Conservation (phyloP, 2,888 invertebrate genomes). For the Operophtera brumata region DNA sequence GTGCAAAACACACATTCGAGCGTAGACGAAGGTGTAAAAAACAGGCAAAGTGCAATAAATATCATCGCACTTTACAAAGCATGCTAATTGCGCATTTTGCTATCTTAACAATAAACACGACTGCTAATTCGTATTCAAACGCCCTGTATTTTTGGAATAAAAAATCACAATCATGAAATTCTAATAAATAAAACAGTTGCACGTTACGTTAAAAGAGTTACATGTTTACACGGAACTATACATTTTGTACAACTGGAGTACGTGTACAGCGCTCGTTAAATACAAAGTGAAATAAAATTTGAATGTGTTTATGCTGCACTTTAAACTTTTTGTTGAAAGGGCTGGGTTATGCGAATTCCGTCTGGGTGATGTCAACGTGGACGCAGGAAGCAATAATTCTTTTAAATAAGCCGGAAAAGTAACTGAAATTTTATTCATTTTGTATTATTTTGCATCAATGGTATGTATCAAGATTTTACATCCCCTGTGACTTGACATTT, state of each 20-base stretch:
- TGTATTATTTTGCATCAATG: no score
- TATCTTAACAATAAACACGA: conserved; percentile 51
- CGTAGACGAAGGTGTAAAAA: conserved; percentile 9
- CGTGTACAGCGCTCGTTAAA: conserved; percentile 36
- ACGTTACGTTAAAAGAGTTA: no score
- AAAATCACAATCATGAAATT: conserved; percentile 52
- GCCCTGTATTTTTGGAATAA: conserved; percentile 44
- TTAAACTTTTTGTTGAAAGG: conserved; percentile 27
- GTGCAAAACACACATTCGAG: conserved; percentile 7
- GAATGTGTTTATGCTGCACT: conserved; percentile 17
- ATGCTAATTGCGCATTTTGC: conserved; percentile 48
- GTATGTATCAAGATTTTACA: conserved; percentile 50
- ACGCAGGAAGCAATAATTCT: conserved; percentile 7
- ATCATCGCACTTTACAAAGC: conserved; percentile 31
- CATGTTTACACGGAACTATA: conserved; percentile 58
- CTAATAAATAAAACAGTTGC: conserved; percentile 40
- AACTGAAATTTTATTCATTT: neutral
- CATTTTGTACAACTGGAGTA: conserved; percentile 46
- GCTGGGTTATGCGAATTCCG: conserved; percentile 25
- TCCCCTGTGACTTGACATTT: conserved; percentile 48
- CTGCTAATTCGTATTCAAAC: conserved; percentile 43
- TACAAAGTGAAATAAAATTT: conserved; percentile 21
- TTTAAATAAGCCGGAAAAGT: neutral
- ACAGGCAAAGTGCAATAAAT: conserved; percentile 14
- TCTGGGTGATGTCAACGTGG: conserved; percentile 19